These are phyloP conservation scores for Pandemis heparana DNA, from an alignment of 2,888 invertebrate genomes.

Conservation along the genomic window DNA sequence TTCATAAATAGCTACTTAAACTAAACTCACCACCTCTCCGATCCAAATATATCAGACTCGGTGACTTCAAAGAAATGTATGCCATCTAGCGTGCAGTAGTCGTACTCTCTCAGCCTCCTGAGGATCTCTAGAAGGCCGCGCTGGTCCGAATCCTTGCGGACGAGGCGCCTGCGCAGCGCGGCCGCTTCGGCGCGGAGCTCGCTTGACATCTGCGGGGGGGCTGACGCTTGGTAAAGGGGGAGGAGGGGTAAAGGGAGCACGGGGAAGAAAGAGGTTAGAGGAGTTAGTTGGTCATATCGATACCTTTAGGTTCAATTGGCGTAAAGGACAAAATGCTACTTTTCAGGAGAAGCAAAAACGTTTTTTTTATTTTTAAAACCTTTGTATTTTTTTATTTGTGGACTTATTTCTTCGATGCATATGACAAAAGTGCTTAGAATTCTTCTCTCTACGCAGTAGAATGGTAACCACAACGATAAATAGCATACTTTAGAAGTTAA, in stretches of 20 bases:
- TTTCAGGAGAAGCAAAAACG: no score
- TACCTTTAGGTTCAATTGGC: no score
- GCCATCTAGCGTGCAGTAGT: conserved; percentile 79
- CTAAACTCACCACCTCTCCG: conserved; percentile 62
- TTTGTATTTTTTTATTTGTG: no score
- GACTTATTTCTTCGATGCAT: no score
- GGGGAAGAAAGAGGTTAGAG: neutral
- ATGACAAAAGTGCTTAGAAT: no score
- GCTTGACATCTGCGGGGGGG: conserved; percentile 60
- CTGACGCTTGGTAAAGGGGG: conserved; percentile 19
- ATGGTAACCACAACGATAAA: no score
- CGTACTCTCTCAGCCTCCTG: conserved; percentile 78
- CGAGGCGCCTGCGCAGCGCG: conserved; percentile 72
- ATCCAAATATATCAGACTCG: conserved; percentile 75
- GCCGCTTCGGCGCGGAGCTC: conserved; percentile 68
- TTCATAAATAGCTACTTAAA: neutral
- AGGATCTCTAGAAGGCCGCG: conserved; percentile 83
- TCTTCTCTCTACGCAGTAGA: no score
- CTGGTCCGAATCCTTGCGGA: conserved; percentile 81
- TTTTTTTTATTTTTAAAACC: no score
- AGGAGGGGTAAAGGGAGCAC: neutral
- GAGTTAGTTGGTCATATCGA: no score
- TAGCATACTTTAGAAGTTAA: no score
- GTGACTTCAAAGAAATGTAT: conserved; percentile 84
- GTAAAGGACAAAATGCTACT: no score